phyloP scores from a whole-genome alignment of 2,113 vertebrate species.

The Oncorhynchus mykiss region DNA sequence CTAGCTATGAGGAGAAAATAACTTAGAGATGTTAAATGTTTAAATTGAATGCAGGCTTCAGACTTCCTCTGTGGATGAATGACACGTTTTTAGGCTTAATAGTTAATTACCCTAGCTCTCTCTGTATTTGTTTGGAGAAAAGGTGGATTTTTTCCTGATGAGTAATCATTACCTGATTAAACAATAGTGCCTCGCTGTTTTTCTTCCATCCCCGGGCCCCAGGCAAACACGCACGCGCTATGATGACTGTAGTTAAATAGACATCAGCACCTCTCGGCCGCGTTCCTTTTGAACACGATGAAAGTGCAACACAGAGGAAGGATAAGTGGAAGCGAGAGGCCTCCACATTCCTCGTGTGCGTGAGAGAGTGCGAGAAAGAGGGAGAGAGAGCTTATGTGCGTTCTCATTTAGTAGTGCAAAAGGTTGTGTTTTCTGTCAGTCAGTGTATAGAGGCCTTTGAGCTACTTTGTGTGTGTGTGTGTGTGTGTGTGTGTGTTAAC shows the following conservation, averaged over 20 bases:
- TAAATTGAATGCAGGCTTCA: background rate
- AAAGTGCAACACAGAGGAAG: background rate
- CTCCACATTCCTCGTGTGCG: background rate
- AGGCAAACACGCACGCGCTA: background rate
- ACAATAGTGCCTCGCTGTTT: background rate
- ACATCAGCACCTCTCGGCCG: background rate
- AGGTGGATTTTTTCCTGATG: background rate
- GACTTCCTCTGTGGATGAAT: background rate
- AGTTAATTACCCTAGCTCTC: background rate
- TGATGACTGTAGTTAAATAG: background rate
- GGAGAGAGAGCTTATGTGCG: background rate
- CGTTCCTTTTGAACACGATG: background rate
- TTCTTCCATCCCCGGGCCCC: background rate
- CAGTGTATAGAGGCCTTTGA: background rate
- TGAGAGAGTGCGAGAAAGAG: background rate
- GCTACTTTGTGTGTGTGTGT: background rate
- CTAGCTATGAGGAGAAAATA: too few species aligned
- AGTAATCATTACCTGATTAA: background rate
- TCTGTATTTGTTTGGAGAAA: background rate
- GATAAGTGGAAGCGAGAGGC: background rate
- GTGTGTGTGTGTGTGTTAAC: background rate
- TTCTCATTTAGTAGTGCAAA: background rate
- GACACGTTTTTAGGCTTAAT: background rate
- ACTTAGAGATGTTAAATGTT: too few species aligned
- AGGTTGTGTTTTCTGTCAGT: background rate